Percentiles rank a stretch among this genome's conserved stretches.
These are phyloP conservation scores for Manacus vitellinus DNA, from an alignment of 2,113 vertebrate genomes.

Conservation along the genomic window DNA sequence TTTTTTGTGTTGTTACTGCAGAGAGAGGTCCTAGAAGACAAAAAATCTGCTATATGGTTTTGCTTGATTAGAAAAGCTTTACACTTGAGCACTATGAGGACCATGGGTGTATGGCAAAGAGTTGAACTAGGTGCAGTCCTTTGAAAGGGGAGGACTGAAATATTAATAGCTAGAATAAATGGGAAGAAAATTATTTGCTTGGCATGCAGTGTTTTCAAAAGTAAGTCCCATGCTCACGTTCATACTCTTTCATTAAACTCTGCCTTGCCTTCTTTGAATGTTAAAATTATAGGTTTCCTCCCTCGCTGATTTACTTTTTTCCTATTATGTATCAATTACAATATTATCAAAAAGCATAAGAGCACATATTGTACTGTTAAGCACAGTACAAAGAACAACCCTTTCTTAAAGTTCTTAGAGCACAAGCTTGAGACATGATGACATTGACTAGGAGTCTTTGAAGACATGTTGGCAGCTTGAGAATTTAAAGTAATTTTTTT, in stretches of 20 bases:
- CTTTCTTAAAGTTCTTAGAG: not conserved
- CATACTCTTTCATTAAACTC: not conserved
- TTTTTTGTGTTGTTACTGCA: not conserved
- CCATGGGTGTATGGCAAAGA: fast-evolving
- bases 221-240: not conserved
- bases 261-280: not conserved
- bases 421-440: not conserved
- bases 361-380: not conserved
- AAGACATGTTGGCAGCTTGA: not conserved
- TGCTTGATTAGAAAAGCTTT: not conserved
- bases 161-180: not conserved
- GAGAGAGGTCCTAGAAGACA: not conserved
- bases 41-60: not conserved
- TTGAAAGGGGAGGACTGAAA: not conserved
- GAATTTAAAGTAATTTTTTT: not conserved
- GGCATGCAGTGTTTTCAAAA: not conserved
- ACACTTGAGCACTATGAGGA: not conserved
- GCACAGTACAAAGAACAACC: not conserved
- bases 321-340: not conserved
- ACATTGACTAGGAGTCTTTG: not conserved
- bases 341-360: not conserved
- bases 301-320: not conserved
- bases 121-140: not conserved
- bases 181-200: not conserved
- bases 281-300: not conserved